phyloP scores from a whole-genome alignment of 2,888 invertebrate genomes.

The Antheraea assamensis region DNA sequence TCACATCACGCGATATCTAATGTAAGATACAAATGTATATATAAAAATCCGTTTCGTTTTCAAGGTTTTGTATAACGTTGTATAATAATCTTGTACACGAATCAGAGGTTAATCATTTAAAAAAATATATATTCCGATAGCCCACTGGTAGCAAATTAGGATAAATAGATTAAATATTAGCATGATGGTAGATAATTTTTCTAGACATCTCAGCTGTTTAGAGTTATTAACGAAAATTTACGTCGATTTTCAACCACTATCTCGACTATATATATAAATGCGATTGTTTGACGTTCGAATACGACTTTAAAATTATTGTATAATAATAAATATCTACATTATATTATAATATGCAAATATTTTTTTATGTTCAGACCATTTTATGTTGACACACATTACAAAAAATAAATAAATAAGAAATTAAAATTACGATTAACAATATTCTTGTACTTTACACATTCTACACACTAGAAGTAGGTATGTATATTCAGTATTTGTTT shows the following conservation, averaged over 20 bases:
- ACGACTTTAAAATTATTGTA: not conserved
- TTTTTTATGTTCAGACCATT: too few relatives aligned
- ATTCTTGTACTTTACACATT: not conserved
- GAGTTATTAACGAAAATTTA: not conserved
- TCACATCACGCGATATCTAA: constrained; percentile 27
- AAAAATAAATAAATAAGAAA: too few relatives aligned
- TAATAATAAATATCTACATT: not conserved
- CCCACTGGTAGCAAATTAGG: not conserved
- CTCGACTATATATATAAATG: too few relatives aligned
- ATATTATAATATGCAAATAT: too few relatives aligned
- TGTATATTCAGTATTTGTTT: constrained; percentile 13
- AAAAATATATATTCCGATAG: not conserved
- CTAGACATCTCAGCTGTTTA: not conserved
- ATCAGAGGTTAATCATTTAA: not conserved
- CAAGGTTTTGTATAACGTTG: not conserved
- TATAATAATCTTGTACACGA: not conserved
- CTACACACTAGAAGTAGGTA: not conserved
- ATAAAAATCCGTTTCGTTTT: not conserved
- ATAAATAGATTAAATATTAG: not conserved
- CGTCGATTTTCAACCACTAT: not conserved
- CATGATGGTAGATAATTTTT: not conserved
- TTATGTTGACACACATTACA: too few relatives aligned
- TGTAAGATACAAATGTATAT: not conserved
- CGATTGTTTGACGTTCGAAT: not conserved
- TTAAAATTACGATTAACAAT: too few relatives aligned